Percentiles rank a stretch among this genome's conserved stretches.
Evolutionary conservation across 2,888 invertebrate genomes (phyloP).

Genomic region (Trichopria drosophilae): DNA sequence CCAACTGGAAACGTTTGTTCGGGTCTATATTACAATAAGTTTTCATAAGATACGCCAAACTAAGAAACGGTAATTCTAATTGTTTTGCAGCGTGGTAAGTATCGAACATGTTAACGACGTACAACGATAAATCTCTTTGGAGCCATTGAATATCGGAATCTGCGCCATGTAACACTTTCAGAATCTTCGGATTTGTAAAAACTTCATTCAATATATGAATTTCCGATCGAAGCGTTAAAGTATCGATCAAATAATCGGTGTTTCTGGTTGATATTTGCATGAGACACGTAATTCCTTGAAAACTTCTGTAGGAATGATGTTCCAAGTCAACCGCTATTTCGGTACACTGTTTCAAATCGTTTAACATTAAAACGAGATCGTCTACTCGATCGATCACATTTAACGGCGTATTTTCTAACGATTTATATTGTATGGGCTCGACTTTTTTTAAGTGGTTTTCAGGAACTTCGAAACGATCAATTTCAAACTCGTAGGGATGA

Average conservation of each 20-base stretch:
- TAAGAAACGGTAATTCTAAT: conserved; percentile 71
- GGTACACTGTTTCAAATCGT: conserved; percentile 67
- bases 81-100: conserved; percentile 85
- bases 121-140: conserved; percentile 92
- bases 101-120: conserved; percentile 96
- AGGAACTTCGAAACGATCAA: conserved; percentile 71
- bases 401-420: conserved; percentile 68
- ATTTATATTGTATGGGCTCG: conserved; percentile 59
- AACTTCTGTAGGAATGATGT: conserved; percentile 90
- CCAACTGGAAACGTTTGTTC: conserved; percentile 90
- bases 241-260: conserved; percentile 87
- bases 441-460: conserved; percentile 61
- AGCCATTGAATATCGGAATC: conserved; percentile 88
- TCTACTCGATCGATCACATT: conserved; percentile 69
- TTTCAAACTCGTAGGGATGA: conserved; percentile 87
- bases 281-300: conserved; percentile 92
- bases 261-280: conserved; percentile 87
- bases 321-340: conserved; percentile 90
- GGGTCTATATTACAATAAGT: conserved; percentile 77
- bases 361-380: conserved; percentile 68
- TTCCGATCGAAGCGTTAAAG: conserved; percentile 79
- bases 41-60: conserved; percentile 77
- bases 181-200: conserved; percentile 84
- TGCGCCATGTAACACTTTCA: conserved; percentile 96
- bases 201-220: conserved; percentile 82